A percentile compares a stretch with the other conserved stretches of the same genome.
phyloP scores from a whole-genome alignment of 2,888 invertebrate genomes.

The Pyrocoelia pectoralis region DNA sequence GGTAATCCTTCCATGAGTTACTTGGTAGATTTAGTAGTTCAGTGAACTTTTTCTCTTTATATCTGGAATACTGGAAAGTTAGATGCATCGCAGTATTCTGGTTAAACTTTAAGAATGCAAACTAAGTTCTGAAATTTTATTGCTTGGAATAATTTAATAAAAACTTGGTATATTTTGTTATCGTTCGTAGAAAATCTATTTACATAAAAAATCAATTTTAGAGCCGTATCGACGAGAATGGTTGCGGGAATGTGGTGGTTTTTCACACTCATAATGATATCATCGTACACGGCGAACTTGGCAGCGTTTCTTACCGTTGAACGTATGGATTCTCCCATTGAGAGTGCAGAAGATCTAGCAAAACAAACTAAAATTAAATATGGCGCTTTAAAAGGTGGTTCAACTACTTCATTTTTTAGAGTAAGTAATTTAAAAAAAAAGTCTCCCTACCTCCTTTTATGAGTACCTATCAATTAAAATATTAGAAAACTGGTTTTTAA shows the following conservation, averaged over 20 bases:
- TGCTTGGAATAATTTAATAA: constrained; percentile 7
- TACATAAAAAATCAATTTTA: constrained; percentile 52
- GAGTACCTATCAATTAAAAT: not conserved
- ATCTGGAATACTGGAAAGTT: constrained; percentile 8
- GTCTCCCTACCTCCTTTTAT: constrained; percentile 3
- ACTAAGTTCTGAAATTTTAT: constrained; percentile 11
- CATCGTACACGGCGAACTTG: constrained; percentile 94
- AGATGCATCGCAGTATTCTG: not conserved
- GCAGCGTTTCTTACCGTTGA: constrained; percentile 94
- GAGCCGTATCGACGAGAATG: constrained; percentile 88
- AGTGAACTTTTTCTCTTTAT: constrained; percentile 6
- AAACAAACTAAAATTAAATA: constrained; percentile 98
- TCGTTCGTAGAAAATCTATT: constrained; percentile 39
- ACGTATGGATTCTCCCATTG: constrained; percentile 93
- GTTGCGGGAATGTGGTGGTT: constrained; percentile 96
- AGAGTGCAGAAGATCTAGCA: constrained; percentile 94
- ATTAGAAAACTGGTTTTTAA: too few species aligned
- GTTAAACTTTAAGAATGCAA: not conserved
- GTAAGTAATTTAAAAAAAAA: constrained; percentile 64
- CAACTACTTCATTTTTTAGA: constrained; percentile 94
- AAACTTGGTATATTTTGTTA: constrained; percentile 2
- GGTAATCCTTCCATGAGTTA: too few species aligned
- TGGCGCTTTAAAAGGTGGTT: constrained; percentile 91
- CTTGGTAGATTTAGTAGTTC: not conserved
- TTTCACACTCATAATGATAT: constrained; percentile 94